phyloP scores from a whole-genome alignment of 2,113 vertebrate species.

The Engraulis encrasicolus region DNA sequence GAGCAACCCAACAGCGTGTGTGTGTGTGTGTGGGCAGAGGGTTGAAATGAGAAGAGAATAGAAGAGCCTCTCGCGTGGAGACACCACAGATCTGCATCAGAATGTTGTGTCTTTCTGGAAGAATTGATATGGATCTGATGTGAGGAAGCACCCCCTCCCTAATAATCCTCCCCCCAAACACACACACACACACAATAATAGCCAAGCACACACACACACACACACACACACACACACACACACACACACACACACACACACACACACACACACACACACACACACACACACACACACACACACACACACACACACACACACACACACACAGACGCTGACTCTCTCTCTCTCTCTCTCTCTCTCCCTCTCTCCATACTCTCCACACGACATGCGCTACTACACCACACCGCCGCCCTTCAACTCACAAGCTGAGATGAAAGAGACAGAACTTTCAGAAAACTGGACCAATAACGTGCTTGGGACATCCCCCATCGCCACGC shows the following conservation, averaged over 20 bases:
- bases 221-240: too few species aligned
- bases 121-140: constrained; percentile 51
- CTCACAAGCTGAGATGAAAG: neutral
- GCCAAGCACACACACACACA: too few species aligned
- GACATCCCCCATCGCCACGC: neutral
- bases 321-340: too few species aligned
- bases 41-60: neutral
- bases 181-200: too few species aligned
- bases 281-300: too few species aligned
- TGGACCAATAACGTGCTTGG: neutral
- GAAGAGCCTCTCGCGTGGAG: neutral
- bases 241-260: neutral
- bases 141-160: too few species aligned
- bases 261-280: neutral
- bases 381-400: too few species aligned
- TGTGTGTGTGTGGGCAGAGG: neutral
- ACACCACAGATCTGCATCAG: constrained; percentile 44
- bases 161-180: too few species aligned
- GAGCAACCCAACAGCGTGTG: neutral
- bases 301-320: neutral
- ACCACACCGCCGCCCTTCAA: too few species aligned
- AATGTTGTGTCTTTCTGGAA: constrained; percentile 41
- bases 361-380: too few species aligned
- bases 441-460: neutral
- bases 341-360: too few species aligned